Base-by-base conservation (phyloP, 2,113 vertebrate species). In the Pseudorectes ferrugineus region DNA sequence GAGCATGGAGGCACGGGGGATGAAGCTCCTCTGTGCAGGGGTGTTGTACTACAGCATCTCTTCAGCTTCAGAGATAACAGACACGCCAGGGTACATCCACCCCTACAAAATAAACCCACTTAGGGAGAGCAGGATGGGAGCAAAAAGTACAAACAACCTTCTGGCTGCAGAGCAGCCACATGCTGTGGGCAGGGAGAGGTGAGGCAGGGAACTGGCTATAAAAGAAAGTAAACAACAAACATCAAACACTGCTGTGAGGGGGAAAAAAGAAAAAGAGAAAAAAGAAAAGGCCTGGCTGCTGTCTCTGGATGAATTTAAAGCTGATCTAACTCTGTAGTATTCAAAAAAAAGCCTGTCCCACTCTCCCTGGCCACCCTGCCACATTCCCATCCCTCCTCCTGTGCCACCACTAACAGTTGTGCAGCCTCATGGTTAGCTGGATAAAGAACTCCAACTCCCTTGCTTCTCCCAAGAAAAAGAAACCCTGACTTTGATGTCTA, bases 151-250 rank as follows among this genome's bases (percentile, higher is more conserved):
- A 79, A 88, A 42, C 12, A 85, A 24, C 23, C 3, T 0, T 7
- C 67, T 46, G 29, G 43, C 35, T 63, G n/a, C 77, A 67, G 9
- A 59, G 80, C 72, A 81, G 33, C 52, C 67, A 46, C 10, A 3
- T 18, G 84, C 46, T 71, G 25, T 4, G 46, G 36, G 93, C 80
- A 95, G 73, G 74, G 85, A 71, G 59, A 91, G 49, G 59, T 43
- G 65, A 87, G 43, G 42, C 35, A 54, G 12, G 25, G 73, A 83
- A 51, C 2, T 28, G 17, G 20, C 23, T 46, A 0, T 12, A 26
- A 49, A 65, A 49, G 49, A 45, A 74, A 59, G 15, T 5, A 35
- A 62, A 58, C 45, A 45, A 21, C n/a, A 83, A 43, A 46, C 42
- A 93, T 3, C 48, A 23, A 65, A 79, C 3, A 7, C 3, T 51